Conservation (phyloP, 2,113 vertebrate species). For the Forbesichthys agassizii region DNA sequence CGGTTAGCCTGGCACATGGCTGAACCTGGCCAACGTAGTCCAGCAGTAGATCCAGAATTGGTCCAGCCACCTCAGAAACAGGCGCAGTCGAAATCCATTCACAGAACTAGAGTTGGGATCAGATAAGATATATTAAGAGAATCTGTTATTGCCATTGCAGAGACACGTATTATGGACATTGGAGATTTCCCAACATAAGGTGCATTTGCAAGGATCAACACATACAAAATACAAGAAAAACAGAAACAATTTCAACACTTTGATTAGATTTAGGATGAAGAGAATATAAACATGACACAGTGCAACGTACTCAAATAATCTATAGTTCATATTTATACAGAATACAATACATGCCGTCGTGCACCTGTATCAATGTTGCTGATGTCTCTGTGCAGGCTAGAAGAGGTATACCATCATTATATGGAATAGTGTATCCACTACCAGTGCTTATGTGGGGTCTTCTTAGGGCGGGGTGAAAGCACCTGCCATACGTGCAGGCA, state of each 20-base stretch:
- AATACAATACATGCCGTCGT: neutral
- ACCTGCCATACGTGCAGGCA: slow-evolving; percentile 79
- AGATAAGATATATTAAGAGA: no score
- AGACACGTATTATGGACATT: no score
- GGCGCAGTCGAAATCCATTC: slow-evolving; percentile 86
- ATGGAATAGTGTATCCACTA: slow-evolving; percentile 25
- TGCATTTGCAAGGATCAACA: no score
- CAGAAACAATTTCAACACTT: no score
- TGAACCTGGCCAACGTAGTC: slow-evolving; percentile 90
- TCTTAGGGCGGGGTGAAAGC: slow-evolving; percentile 75
- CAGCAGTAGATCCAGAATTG: slow-evolving; percentile 88
- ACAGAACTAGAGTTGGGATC: slow-evolving; percentile 82
- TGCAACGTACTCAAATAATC: neutral
- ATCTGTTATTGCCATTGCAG: no score
- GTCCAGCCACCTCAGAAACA: slow-evolving; percentile 82
- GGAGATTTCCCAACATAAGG: no score
- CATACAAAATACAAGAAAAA: no score
- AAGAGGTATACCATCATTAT: slow-evolving; percentile 25
- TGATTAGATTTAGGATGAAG: slow-evolving; percentile 10
- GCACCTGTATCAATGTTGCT: slow-evolving; percentile 58
- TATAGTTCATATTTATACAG: neutral
- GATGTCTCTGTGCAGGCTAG: slow-evolving; percentile 51
- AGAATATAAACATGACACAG: neutral
- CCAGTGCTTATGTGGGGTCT: slow-evolving; percentile 28
- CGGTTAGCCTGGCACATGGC: slow-evolving; percentile 85